These are phyloP conservation scores for Mobula birostris DNA, from an alignment of 2,113 vertebrate species.

Conservation along the genomic window DNA sequence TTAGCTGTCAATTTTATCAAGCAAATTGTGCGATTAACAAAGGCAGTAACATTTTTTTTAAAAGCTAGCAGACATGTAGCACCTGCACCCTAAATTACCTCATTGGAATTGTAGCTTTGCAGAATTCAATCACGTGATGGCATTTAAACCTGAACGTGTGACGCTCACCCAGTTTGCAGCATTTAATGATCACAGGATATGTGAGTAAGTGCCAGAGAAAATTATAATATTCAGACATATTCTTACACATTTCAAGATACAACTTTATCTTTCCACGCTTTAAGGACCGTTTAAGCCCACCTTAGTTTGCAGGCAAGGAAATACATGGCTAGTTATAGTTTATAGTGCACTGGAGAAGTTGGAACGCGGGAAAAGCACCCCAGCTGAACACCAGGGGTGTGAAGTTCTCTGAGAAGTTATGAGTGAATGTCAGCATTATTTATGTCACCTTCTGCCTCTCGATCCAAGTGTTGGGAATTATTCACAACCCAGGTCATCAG, in stretches of 20 bases:
- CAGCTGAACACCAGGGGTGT: neutral
- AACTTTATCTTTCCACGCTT: neutral
- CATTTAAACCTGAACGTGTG: neutral
- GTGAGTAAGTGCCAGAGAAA: neutral
- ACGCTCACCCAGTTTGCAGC: neutral
- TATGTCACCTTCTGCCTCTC: neutral
- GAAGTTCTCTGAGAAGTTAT: neutral
- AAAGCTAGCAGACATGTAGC: slow-evolving; percentile 12
- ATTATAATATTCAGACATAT: neutral
- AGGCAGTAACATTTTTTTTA: slow-evolving; percentile 20
- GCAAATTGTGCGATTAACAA: slow-evolving; percentile 17
- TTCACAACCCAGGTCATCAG: too few relatives aligned
- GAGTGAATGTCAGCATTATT: neutral
- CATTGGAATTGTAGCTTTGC: neutral
- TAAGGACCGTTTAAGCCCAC: too few relatives aligned
- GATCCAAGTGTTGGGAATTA: neutral
- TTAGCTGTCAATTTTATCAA: slow-evolving; percentile 12
- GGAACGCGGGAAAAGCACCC: neutral
- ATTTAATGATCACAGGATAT: neutral
- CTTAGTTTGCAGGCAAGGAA: neutral
- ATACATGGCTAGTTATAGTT: neutral
- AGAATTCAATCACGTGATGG: neutral
- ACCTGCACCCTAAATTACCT: slow-evolving; percentile 28
- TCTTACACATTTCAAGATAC: neutral
- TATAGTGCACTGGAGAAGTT: neutral